Evolutionary conservation across 1,140 invertebrate genomes (phyloP).

Genomic region (Papilio glaucus): DNA sequence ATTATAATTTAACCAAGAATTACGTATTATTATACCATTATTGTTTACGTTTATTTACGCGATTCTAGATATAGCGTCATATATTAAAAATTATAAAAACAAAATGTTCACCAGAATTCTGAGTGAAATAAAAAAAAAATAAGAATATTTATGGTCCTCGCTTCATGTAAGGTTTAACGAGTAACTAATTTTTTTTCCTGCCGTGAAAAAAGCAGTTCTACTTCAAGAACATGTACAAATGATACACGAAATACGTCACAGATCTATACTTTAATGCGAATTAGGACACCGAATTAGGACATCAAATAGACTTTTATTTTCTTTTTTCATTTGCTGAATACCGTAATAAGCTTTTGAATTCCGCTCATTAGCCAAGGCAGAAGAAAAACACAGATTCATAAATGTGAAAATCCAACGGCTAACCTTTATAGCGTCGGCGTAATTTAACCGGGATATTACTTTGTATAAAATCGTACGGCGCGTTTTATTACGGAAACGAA

Average conservation of each 20-base stretch:
- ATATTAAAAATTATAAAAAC: no score
- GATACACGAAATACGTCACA: background rate
- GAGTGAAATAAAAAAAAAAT: no score
- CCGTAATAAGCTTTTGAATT: conserved; percentile 48
- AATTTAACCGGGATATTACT: conserved; percentile 57
- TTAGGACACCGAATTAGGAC: background rate
- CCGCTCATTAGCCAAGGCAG: conserved; percentile 51
- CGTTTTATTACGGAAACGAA: conserved; percentile 48
- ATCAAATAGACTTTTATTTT: conserved; percentile 16
- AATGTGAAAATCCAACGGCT: conserved; percentile 53
- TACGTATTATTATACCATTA: no score
- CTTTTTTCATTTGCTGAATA: conserved; percentile 42
- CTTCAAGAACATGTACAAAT: no score
- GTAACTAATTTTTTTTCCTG: no score
- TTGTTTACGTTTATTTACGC: no score
- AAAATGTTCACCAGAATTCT: no score
- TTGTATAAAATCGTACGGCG: conserved; percentile 50
- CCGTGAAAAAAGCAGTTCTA: no score
- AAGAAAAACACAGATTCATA: conserved; percentile 52
- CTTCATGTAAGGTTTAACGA: no score
- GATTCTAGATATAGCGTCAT: no score
- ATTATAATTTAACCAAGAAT: no score
- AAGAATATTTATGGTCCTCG: no score
- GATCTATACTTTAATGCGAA: conserved; percentile 1
- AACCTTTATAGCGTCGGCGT: conserved; percentile 53